A percentile compares a stretch with the other conserved stretches of the same genome.
phyloP scores from a whole-genome alignment of 2,888 invertebrate species.

The Stenotaenia linearis region DNA sequence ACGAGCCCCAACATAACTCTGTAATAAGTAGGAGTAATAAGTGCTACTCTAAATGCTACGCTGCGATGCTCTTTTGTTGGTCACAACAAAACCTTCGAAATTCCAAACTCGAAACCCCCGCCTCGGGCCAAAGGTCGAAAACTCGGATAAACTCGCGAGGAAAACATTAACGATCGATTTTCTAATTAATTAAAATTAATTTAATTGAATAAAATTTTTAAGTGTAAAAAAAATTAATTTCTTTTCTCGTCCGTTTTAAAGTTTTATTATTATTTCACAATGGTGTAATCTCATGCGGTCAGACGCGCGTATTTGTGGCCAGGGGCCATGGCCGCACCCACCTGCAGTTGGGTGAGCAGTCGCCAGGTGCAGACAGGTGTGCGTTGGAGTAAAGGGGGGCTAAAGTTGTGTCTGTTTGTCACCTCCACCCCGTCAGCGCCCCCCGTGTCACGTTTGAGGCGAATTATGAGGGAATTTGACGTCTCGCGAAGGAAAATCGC shows the following conservation, averaged over 20 bases:
- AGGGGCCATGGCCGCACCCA: constrained; percentile 9
- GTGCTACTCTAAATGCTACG: background rate
- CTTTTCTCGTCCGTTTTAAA: background rate
- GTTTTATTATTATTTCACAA: constrained; percentile 9
- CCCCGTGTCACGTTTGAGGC: background rate
- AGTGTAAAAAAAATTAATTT: background rate
- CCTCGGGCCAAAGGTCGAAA: background rate
- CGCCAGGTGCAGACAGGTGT: constrained; percentile 9
- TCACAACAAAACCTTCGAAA: background rate
- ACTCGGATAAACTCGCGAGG: background rate
- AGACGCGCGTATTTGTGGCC: constrained; percentile 4
- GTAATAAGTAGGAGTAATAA: constrained; percentile 9
- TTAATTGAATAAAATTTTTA: background rate
- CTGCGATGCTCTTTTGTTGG: background rate
- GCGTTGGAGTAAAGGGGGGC: constrained; percentile 1
- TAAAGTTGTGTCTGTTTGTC: constrained; percentile 4
- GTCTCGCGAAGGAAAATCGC: background rate
- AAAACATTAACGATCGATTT: too few relatives aligned
- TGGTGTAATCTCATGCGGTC: constrained; percentile 9
- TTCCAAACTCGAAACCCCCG: background rate
- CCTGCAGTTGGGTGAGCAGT: constrained; percentile 3
- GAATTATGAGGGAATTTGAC: background rate
- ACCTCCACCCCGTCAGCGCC: background rate
- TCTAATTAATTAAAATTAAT: background rate
- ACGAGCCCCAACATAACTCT: background rate